Evolutionary conservation across 2,888 invertebrate genomes (phyloP).

Genomic region (Clunio marinus): DNA sequence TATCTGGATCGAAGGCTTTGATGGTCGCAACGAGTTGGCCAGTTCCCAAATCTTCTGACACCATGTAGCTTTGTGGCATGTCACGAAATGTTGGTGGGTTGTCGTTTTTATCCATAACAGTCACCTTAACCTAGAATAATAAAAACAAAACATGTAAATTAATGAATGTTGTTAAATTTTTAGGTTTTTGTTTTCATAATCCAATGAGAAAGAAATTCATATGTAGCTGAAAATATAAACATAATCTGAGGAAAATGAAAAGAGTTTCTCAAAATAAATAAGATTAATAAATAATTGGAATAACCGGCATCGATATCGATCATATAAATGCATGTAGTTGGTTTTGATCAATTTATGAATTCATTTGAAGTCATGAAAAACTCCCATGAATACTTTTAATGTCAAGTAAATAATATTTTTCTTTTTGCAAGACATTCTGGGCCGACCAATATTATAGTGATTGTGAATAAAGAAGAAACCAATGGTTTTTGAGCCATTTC

Average conservation of each 20-base stretch:
- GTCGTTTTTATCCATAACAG: conserved; percentile 87
- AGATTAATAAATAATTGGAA: conserved; percentile 19
- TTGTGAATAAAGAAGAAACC: not conserved
- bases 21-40: conserved; percentile 75
- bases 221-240: too few relatives aligned
- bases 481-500: not conserved
- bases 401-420: conserved; percentile 4
- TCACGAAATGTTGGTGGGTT: conserved; percentile 85
- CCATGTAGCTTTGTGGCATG: conserved; percentile 65
- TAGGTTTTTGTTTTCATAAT: too few relatives aligned
- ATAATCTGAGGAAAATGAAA: too few relatives aligned
- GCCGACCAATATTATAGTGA: not conserved
- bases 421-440: not conserved
- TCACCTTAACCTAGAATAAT: conserved; percentile 85
- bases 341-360: conserved; percentile 37
- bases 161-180: too few relatives aligned
- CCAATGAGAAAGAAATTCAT: not conserved
- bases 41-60: conserved; percentile 80
- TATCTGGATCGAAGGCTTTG: conserved; percentile 79
- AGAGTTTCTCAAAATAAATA: not conserved
- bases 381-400: conserved; percentile 22
- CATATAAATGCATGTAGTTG: not conserved
- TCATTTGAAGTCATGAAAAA: conserved; percentile 36
- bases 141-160: too few relatives aligned
- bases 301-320: conserved; percentile 32